Evolutionary conservation across 2,888 invertebrate genomes (phyloP).

Genomic region (Nasonovia ribisnigri): DNA sequence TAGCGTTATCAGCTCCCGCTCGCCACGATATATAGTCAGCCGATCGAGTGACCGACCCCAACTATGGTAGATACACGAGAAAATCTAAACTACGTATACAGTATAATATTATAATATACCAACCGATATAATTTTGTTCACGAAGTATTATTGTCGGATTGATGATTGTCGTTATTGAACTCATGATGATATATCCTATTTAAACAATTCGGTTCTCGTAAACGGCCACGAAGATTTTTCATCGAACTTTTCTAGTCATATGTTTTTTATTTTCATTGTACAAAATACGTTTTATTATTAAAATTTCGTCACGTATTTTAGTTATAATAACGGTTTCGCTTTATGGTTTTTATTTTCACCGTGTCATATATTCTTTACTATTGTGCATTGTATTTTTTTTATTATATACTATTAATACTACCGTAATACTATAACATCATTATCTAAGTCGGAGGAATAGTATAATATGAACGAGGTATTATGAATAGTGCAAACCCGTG

Average conservation of each 20-base stretch:
- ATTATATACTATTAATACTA: too few species aligned
- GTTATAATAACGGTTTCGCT: background rate
- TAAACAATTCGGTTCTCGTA: background rate
- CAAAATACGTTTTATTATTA: background rate
- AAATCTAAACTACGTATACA: background rate
- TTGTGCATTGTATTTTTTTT: too few species aligned
- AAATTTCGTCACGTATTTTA: background rate
- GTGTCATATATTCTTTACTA: background rate
- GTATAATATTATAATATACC: background rate
- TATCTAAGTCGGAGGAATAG: too few species aligned
- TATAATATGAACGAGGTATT: background rate
- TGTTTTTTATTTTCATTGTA: background rate
- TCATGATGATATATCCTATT: background rate
- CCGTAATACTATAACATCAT: too few species aligned
- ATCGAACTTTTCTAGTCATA: background rate
- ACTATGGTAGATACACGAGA: background rate
- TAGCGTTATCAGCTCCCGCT: background rate
- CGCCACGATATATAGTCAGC: background rate
- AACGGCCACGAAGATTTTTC: background rate
- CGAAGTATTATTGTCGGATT: background rate
- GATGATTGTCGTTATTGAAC: background rate
- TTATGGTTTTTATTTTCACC: background rate
- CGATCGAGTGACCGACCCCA: background rate
- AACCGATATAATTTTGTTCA: background rate
- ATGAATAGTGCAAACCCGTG: background rate